Conservation (phyloP, 2,113 vertebrate genomes). For the Amblyornis subalaris region DNA sequence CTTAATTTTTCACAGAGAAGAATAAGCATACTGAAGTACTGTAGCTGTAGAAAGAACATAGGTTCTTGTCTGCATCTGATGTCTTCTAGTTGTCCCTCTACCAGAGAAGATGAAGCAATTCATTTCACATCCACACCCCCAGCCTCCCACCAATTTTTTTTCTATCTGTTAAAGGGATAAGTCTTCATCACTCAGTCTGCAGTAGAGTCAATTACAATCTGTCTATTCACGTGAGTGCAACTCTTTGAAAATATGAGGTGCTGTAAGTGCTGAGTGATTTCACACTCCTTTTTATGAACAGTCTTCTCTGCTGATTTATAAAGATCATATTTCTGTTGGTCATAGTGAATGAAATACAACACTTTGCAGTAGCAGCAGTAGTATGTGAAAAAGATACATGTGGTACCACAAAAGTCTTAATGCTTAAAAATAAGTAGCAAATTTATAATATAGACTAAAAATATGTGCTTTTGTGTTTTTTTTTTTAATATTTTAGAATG, state of each 20-base stretch:
- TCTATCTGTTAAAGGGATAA: neutral
- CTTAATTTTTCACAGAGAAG: neutral
- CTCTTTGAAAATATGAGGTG: conserved; percentile 12
- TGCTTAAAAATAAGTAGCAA: neutral
- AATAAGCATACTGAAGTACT: neutral
- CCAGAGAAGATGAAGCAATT: neutral
- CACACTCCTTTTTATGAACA: neutral
- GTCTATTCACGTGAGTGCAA: neutral
- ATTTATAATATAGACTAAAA: neutral
- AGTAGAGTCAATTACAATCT: conserved; percentile 8
- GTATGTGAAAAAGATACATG: neutral
- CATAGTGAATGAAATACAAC: neutral
- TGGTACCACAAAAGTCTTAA: neutral
- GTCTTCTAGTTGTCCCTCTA: neutral
- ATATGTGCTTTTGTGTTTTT: neutral
- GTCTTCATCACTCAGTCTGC: neutral
- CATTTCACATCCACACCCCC: neutral
- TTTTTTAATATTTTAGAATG: neutral
- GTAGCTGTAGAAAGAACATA: neutral
- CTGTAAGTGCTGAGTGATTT: neutral
- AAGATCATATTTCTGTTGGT: neutral
- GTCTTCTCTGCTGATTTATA: conserved; percentile 1
- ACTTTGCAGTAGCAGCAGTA: neutral
- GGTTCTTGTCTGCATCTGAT: neutral
- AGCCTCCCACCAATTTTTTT: neutral